These are phyloP conservation scores for Meliscaeva auricollis DNA, from an alignment of 2,888 invertebrate species.

Conservation along the genomic window DNA sequence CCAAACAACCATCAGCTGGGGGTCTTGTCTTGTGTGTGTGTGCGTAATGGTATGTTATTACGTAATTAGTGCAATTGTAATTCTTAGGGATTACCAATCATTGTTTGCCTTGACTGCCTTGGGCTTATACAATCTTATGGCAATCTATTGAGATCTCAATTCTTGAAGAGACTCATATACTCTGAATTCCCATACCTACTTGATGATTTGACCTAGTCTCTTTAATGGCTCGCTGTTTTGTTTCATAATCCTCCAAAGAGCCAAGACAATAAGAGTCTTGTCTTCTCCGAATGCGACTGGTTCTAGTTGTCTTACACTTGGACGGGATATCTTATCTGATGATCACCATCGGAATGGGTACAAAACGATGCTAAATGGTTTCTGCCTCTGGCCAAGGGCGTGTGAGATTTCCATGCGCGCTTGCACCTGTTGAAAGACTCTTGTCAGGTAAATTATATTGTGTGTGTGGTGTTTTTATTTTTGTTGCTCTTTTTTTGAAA, in stretches of 20 bases:
- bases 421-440: slow-evolving; percentile 49
- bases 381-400: slow-evolving; percentile 70
- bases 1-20: slow-evolving; percentile 17
- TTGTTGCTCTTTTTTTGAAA: background rate
- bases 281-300: slow-evolving; percentile 29
- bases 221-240: slow-evolving; percentile 56
- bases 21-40: slow-evolving; percentile 3
- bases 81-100: slow-evolving; percentile 65
- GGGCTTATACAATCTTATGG: slow-evolving; percentile 42
- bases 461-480: background rate
- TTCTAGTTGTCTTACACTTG: slow-evolving; percentile 52
- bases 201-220: slow-evolving; percentile 73
- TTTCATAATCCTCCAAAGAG: slow-evolving; percentile 64
- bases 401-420: slow-evolving; percentile 61
- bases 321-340: slow-evolving; percentile 59
- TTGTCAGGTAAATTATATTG: slow-evolving; percentile 32
- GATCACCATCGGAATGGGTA: slow-evolving; percentile 58
- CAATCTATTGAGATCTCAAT: slow-evolving; percentile 60
- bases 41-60: slow-evolving; percentile 31
- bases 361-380: slow-evolving; percentile 73
- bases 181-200: slow-evolving; percentile 67
- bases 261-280: slow-evolving; percentile 61
- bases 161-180: slow-evolving; percentile 47
- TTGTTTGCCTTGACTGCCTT: slow-evolving; percentile 16
- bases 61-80: slow-evolving; percentile 55